A percentile compares a stretch with the other conserved stretches of the same genome.
These are phyloP conservation scores for Druceiella hillmani DNA, from an alignment of 2,888 invertebrate genomes.

Conservation along the genomic window DNA sequence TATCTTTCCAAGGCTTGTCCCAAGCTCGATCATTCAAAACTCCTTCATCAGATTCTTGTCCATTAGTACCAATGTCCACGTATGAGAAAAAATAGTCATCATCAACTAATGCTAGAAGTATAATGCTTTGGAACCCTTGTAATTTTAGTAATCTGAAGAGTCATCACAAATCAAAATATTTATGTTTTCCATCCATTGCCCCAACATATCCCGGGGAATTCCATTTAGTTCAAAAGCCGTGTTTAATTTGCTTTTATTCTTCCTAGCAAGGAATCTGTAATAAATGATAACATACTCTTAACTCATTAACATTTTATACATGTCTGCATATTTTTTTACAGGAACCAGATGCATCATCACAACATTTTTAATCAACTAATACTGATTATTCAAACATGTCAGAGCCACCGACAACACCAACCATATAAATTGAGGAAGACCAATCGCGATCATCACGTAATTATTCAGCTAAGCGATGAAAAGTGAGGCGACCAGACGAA, in stretches of 20 bases:
- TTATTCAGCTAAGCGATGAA: constrained; percentile 1
- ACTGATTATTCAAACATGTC: constrained; percentile 3
- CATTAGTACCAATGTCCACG: constrained; percentile 18
- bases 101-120: constrained; percentile 24
- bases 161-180: constrained; percentile 19
- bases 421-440: constrained; percentile 1
- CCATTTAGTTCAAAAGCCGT: constrained; percentile 13
- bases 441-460: constrained; percentile 1
- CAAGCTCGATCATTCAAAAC: constrained; percentile 11
- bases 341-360: constrained; percentile 2
- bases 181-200: constrained; percentile 21
- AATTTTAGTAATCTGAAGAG: constrained; percentile 20
- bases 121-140: constrained; percentile 19
- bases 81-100: constrained; percentile 21
- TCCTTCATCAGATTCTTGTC: constrained; percentile 12
- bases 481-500: constrained; percentile 2
- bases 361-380: constrained; percentile 3
- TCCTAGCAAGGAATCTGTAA: constrained; percentile 11
- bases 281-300: constrained; percentile 2
- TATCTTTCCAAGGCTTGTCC: constrained; percentile 14
- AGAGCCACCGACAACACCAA: constrained; percentile 1
- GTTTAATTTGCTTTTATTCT: constrained; percentile 13
- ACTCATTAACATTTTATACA: constrained; percentile 2
- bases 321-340: constrained; percentile 2
- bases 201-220: constrained; percentile 21